These are phyloP conservation scores for Metalampra italica DNA, from an alignment of 2,888 invertebrate genomes.

Conservation along the genomic window DNA sequence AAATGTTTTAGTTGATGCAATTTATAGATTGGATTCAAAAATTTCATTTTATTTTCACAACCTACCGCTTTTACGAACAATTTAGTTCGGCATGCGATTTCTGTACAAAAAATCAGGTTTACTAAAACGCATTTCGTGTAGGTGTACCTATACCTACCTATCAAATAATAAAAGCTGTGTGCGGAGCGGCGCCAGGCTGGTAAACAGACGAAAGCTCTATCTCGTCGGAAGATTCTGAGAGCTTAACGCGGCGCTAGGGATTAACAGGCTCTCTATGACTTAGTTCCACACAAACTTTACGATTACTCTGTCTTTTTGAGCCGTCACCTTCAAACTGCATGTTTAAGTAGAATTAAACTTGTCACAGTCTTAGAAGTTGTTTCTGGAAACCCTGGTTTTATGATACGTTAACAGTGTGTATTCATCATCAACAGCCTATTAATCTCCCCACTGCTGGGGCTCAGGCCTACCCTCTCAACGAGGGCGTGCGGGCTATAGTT, in stretches of 20 bases:
- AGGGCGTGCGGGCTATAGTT: too few species aligned
- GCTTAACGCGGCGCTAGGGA: constrained; percentile 31
- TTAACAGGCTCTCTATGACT: constrained; percentile 48
- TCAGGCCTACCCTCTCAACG: too few species aligned
- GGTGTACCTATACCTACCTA: not conserved
- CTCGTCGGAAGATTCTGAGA: constrained; percentile 40
- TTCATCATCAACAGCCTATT: too few species aligned
- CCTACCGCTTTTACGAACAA: too few species aligned
- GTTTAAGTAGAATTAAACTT: constrained; percentile 1
- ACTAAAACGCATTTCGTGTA: constrained; percentile 1
- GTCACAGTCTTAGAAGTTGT: not conserved
- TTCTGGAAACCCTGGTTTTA: not conserved
- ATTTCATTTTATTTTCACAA: too few species aligned
- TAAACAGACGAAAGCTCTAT: constrained; percentile 43
- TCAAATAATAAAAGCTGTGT: constrained; percentile 23
- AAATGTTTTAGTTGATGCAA: too few species aligned
- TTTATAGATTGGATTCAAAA: too few species aligned
- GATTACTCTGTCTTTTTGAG: constrained; percentile 30
- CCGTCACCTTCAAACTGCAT: constrained; percentile 12
- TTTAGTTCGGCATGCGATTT: too few species aligned
- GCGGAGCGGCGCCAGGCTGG: constrained; percentile 32
- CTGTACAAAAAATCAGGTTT: too few species aligned
- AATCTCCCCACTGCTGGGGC: too few species aligned
- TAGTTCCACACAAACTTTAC: constrained; percentile 37
- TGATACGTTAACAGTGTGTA: too few species aligned